Conservation (phyloP, 2,888 invertebrate genomes). For the Conchocele bisecta region DNA sequence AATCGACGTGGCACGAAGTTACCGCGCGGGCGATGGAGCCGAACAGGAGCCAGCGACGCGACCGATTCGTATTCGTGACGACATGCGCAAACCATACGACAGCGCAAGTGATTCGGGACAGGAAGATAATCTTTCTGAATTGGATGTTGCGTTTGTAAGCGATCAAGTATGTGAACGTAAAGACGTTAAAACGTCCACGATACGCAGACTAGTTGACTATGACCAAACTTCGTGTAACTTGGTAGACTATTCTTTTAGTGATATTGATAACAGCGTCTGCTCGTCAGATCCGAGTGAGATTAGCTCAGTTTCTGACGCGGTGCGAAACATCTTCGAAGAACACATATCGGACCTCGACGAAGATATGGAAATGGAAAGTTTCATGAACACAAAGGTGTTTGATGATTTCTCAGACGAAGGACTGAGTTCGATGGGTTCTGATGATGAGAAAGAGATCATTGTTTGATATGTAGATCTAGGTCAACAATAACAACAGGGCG, state of each 20-base stretch:
- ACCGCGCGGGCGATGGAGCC: slow-evolving; percentile 6
- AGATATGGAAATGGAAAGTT: slow-evolving; percentile 54
- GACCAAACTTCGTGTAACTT: not conserved
- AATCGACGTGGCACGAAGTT: not conserved
- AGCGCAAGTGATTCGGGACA: slow-evolving; percentile 48
- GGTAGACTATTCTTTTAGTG: slow-evolving; percentile 46
- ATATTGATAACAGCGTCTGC: slow-evolving; percentile 15
- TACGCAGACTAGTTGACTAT: slow-evolving; percentile 41
- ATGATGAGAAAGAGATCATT: slow-evolving; percentile 45
- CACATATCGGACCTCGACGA: slow-evolving; percentile 15
- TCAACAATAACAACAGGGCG: too few relatives aligned
- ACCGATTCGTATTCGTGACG: not conserved
- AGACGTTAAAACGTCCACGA: not conserved
- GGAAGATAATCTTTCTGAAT: slow-evolving; percentile 27
- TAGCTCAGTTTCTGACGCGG: slow-evolving; percentile 36
- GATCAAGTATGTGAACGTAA: not conserved
- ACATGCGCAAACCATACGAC: slow-evolving; percentile 1
- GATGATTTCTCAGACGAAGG: slow-evolving; percentile 55
- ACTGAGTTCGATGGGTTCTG: slow-evolving; percentile 51
- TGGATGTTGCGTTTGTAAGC: slow-evolving; percentile 45
- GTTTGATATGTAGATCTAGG: too few relatives aligned
- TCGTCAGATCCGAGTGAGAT: slow-evolving; percentile 9
- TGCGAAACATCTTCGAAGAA: slow-evolving; percentile 33
- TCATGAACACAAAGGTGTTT: slow-evolving; percentile 48
- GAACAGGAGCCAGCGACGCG: not conserved